Evolutionary conservation across 2,888 invertebrate species (phyloP), one percentile per base, ranked within the genome.

Genomic region (Drosophila helvetica): DNA sequence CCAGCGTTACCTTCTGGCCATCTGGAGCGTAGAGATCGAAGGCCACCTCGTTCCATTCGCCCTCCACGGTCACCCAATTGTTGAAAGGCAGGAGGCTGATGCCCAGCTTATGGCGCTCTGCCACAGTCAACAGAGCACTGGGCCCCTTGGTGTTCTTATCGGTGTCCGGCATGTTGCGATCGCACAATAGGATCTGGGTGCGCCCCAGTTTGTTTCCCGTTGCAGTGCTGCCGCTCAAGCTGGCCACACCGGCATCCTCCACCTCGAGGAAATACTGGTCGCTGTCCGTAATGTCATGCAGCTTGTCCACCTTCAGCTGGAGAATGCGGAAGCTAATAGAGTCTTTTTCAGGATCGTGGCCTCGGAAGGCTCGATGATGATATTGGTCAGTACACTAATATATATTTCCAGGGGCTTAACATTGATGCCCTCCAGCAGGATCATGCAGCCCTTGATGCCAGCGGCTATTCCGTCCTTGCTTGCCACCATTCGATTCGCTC

Each of bases 371-470:
- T 96, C 95, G 25, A 99, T 93, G 54, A 98, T 95, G n/a, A 99
- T 94, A 93, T 99, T 99, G 3, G 99, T 98, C 46, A 98, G 95
- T 3, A 99, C 98, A 86, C 96, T 95, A 77, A 99, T 93, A 63
- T 94, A 94, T 46, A 97, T 95, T 89, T 95, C 94, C 54, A 94
- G 93, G 17, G 93, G 90, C 9, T 92, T 90, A 42, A 96, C 93
- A 73, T 93, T 95, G 22, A 96, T 93, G 15, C 99, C 99, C 91
- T 98, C 98, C 15, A 99, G 92, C 22, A 99, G 93, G 51, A 97
- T 95, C 67, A 96, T 95, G 87, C 97, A 95, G 0, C 98, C 98
- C 77, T 94, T 95, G 46, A 95, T 93, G 0, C 96, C 96, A 46
- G 93, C 91, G 0, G 94, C 93, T 91, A 25, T 7, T 25, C n/a